Evolutionary conservation across 2,797 vertebrate genomes (phyloP).

Genomic region (Apodemus agrarius): DNA sequence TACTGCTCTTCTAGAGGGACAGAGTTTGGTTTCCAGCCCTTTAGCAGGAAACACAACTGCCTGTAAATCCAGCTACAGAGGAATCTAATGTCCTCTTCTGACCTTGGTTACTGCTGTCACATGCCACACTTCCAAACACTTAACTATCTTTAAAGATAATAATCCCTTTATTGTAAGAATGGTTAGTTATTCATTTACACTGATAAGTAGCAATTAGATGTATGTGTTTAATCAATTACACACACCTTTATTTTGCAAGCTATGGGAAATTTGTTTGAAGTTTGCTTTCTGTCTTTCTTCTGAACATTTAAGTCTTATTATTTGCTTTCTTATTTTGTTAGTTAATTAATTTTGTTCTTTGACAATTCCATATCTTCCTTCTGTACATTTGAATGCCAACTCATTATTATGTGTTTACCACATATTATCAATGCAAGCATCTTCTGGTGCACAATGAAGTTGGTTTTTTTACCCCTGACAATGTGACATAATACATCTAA

Average conservation of each 20-base stretch:
- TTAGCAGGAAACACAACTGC: not conserved
- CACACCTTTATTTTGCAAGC: not conserved
- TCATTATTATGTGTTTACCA: not conserved
- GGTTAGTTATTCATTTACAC: not conserved
- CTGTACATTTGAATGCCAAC: not conserved
- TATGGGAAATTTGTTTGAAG: not conserved
- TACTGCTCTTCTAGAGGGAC: not conserved
- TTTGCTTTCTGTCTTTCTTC: not conserved
- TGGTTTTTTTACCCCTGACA: too few species aligned
- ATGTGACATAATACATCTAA: not conserved
- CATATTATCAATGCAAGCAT: rapidly evolving
- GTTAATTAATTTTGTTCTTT: not conserved
- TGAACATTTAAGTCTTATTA: not conserved
- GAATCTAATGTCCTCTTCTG: not conserved
- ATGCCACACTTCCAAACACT: too few species aligned
- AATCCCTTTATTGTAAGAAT: not conserved
- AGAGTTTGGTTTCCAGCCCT: not conserved
- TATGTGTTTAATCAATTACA: not conserved
- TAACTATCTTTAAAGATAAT: not conserved
- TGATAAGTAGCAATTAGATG: not conserved
- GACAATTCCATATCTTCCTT: not conserved
- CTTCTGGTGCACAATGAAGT: not conserved
- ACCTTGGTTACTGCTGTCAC: not conserved
- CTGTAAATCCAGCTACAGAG: not conserved
- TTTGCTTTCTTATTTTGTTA: not conserved